A percentile compares a stretch with the other conserved stretches of the same genome.
phyloP scores from a whole-genome alignment of 2,888 invertebrate species.

The Andricus quercusramuli region DNA sequence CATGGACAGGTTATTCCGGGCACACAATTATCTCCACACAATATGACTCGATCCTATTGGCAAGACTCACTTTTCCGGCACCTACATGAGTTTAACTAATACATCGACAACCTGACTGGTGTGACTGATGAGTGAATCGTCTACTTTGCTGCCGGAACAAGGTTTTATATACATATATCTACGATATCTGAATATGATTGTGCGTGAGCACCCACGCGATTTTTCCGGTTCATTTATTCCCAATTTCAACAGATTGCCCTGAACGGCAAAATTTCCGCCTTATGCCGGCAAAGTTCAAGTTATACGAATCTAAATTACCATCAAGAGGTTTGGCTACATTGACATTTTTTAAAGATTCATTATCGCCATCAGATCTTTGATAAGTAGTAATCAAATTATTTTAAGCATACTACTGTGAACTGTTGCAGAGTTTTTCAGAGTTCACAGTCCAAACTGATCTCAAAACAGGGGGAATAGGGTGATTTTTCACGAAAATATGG shows the following conservation, averaged over 20 bases:
- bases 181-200: conserved; percentile 3
- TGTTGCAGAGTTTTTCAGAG: too few relatives aligned
- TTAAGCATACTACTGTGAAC: too few relatives aligned
- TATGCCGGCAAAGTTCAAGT: neutral
- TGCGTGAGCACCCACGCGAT: neutral
- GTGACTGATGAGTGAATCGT: conserved; percentile 72
- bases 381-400: too few relatives aligned
- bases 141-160: conserved; percentile 65
- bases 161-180: conserved; percentile 6
- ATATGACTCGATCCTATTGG: conserved; percentile 56
- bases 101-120: conserved; percentile 68
- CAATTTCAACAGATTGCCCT: neutral
- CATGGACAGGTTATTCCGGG: conserved; percentile 59
- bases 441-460: too few relatives aligned
- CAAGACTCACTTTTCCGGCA: conserved; percentile 53
- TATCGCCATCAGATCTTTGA: too few relatives aligned
- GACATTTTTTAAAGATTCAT: too few relatives aligned
- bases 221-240: conserved; percentile 13
- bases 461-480: too few relatives aligned
- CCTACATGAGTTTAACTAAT: conserved; percentile 66
- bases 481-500: too few relatives aligned
- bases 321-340: too few relatives aligned
- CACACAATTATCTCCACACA: conserved; percentile 62
- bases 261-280: neutral
- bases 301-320: too few relatives aligned